Evolutionary conservation across 2,888 invertebrate genomes (phyloP).

Genomic region (Ornithoptera priamus): DNA sequence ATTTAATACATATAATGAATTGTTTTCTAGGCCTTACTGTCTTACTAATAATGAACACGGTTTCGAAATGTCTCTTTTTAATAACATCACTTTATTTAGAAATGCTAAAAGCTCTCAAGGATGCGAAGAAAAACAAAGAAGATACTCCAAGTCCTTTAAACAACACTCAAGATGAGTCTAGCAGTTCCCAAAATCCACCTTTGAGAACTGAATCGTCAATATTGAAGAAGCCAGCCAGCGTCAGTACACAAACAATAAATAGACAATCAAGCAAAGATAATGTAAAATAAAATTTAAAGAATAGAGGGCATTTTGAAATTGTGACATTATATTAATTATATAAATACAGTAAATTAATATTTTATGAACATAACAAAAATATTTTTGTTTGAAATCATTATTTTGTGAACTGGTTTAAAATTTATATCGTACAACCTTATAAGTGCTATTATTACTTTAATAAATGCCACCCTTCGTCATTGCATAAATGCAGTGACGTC

Average conservation of each 20-base stretch:
- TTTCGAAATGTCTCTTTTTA: neutral
- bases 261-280: constrained; percentile 10
- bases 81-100: constrained; percentile 44
- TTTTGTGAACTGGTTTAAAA: neutral
- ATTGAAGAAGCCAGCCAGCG: constrained; percentile 19
- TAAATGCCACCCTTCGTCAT: neutral
- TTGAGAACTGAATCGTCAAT: constrained; percentile 11
- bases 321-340: neutral
- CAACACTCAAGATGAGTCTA: constrained; percentile 4
- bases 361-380: neutral
- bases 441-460: neutral
- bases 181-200: neutral
- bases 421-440: neutral
- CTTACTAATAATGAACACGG: neutral
- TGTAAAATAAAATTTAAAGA: constrained; percentile 2
- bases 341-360: neutral
- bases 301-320: neutral
- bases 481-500: neutral
- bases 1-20: neutral
- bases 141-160: constrained; percentile 28
- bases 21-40: neutral
- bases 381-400: neutral
- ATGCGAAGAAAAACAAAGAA: constrained; percentile 58
- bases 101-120: constrained; percentile 61
- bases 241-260: constrained; percentile 17